A percentile compares a stretch with the other conserved stretches of the same genome.
These are phyloP conservation scores for Anolis apletophallus DNA, from an alignment of 2,797 vertebrate species.

Conservation along the genomic window DNA sequence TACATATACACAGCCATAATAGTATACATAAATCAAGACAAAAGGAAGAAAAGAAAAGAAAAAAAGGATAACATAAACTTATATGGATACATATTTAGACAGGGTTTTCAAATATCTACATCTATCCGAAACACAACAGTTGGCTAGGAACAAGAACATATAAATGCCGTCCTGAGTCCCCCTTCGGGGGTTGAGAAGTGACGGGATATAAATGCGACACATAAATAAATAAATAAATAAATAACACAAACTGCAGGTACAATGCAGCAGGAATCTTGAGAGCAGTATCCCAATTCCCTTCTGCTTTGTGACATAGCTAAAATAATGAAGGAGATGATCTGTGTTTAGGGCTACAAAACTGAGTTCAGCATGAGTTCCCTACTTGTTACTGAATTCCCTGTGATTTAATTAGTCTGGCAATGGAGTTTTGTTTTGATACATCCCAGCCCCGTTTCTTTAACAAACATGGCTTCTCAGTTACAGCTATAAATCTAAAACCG, in stretches of 20 bases:
- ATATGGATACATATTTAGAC: too few species aligned
- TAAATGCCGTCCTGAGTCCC: too few species aligned
- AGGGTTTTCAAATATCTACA: too few species aligned
- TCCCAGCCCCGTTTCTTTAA: neutral
- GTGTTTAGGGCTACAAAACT: neutral
- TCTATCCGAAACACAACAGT: neutral
- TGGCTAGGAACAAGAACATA: neutral
- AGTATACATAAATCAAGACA: too few species aligned
- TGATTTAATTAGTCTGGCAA: constrained; percentile 2
- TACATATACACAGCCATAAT: too few species aligned
- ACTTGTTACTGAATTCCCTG: neutral
- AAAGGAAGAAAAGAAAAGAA: too few species aligned
- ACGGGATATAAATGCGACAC: too few species aligned
- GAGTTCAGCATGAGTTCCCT: neutral
- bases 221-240: too few species aligned
- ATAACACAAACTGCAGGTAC: too few species aligned
- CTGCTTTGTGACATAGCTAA: neutral
- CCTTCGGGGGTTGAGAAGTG: too few species aligned
- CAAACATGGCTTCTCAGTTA: neutral
- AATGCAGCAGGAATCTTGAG: neutral
- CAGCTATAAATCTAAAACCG: neutral
- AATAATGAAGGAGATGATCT: neutral
- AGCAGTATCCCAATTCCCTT: neutral
- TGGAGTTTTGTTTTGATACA: neutral
- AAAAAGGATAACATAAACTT: too few species aligned